Evolutionary conservation across 2,797 vertebrate species (phyloP).

Genomic region (Enteromius treurensis): DNA sequence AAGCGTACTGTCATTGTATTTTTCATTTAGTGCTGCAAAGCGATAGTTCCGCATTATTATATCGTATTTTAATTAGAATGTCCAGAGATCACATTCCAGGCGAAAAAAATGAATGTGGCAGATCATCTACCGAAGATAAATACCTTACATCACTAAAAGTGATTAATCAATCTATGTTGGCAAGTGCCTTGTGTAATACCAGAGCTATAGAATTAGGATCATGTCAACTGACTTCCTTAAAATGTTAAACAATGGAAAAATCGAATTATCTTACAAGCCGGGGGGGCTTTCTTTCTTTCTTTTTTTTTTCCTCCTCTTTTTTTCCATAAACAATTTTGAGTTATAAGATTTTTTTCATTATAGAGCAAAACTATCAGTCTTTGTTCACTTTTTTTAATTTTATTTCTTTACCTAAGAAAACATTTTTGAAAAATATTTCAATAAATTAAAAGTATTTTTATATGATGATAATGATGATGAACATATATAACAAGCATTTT

Average conservation of each 20-base stretch:
- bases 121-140: slow-evolving; percentile 33
- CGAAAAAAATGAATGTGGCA: not conserved
- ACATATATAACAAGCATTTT: not conserved
- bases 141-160: slow-evolving; percentile 31
- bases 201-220: not conserved
- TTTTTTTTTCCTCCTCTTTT: not conserved
- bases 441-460: not conserved
- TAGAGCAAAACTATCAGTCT: not conserved
- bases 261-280: not conserved
- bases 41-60: not conserved
- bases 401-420: not conserved
- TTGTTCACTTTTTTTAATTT: not conserved
- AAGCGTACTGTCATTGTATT: not conserved
- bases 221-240: slow-evolving; percentile 8
- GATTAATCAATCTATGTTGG: slow-evolving; percentile 29
- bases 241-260: not conserved
- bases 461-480: not conserved
- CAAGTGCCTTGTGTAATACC: slow-evolving; percentile 6
- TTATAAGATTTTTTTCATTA: not conserved
- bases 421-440: not conserved
- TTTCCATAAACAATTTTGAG: not conserved
- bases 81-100: slow-evolving; percentile 18
- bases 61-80: slow-evolving; percentile 37
- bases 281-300: no score
- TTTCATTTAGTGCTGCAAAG: slow-evolving; percentile 2